These are phyloP conservation scores for Piezodorus guildinii DNA, from an alignment of 1,140 invertebrate species.

Conservation along the genomic window DNA sequence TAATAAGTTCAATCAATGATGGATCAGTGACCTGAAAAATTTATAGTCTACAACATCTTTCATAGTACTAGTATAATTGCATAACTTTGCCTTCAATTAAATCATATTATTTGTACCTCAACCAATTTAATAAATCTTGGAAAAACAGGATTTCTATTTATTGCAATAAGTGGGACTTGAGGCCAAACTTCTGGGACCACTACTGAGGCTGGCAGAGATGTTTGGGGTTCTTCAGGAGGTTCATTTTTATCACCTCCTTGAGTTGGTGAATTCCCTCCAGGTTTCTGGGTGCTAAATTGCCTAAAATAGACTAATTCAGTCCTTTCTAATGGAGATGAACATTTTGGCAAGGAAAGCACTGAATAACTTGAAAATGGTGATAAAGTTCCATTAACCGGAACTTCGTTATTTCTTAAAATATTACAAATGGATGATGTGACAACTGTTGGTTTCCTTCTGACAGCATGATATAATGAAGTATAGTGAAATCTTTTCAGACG, in stretches of 20 bases:
- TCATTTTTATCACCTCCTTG: constrained; percentile 6
- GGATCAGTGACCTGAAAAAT: constrained; percentile 68
- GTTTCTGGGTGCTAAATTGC: constrained; percentile 1
- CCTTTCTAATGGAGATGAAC: no score
- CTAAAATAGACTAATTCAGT: neutral
- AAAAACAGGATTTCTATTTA: constrained; percentile 90
- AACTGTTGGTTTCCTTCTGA: no score
- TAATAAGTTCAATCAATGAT: constrained; percentile 75
- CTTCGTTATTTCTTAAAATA: no score
- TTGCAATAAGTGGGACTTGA: constrained; percentile 86
- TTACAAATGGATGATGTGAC: no score
- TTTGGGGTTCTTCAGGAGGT: constrained; percentile 1
- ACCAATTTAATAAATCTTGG: constrained; percentile 97
- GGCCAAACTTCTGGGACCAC: constrained; percentile 96
- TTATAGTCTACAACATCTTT: neutral
- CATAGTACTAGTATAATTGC: no score
- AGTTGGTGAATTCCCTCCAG: neutral
- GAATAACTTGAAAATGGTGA: no score
- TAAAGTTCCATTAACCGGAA: no score
- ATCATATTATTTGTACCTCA: constrained; percentile 47
- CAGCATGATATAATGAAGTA: no score
- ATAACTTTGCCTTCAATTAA: no score
- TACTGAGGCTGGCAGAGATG: constrained; percentile 63
- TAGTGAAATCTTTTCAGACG: no score
- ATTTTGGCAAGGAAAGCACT: no score